Conservation (phyloP, 2,797 vertebrate genomes). For the Oreochromis mossambicus region DNA sequence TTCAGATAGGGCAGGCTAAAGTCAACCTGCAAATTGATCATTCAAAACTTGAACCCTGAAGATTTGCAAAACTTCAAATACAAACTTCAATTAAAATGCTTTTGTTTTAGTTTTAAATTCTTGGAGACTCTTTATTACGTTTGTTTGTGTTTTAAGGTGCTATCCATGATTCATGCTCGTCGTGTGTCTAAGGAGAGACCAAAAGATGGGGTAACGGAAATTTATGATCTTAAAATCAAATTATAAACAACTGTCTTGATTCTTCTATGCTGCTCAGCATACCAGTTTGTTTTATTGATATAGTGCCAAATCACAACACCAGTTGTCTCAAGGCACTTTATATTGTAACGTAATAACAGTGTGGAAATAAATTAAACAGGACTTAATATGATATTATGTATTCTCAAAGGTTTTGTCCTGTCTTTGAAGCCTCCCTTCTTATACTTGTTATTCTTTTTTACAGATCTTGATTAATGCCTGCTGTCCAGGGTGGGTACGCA, state of each 20-base stretch:
- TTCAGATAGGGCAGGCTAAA: background rate
- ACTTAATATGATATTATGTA: background rate
- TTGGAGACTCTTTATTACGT: background rate
- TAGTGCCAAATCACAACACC: background rate
- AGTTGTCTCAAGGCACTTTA: background rate
- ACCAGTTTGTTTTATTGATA: fast-evolving
- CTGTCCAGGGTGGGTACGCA: constrained; percentile 90
- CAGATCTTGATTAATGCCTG: constrained; percentile 88
- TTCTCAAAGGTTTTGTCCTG: background rate
- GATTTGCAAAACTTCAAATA: fast-evolving
- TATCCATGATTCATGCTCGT: constrained; percentile 86
- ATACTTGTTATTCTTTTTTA: background rate
- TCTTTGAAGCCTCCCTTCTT: background rate
- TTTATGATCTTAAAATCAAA: fast-evolving
- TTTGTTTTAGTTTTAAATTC: background rate
- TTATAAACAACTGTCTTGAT: background rate
- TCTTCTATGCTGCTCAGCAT: background rate
- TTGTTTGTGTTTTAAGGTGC: constrained; percentile 26
- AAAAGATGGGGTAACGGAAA: constrained; percentile 59
- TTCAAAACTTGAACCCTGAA: background rate
- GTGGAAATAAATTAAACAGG: background rate
- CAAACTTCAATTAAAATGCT: background rate
- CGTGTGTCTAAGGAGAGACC: constrained; percentile 76
- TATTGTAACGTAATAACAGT: background rate
- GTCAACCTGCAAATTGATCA: background rate